Conservation (phyloP, 2,888 invertebrate genomes). For the Brachynemurus nebulosus region DNA sequence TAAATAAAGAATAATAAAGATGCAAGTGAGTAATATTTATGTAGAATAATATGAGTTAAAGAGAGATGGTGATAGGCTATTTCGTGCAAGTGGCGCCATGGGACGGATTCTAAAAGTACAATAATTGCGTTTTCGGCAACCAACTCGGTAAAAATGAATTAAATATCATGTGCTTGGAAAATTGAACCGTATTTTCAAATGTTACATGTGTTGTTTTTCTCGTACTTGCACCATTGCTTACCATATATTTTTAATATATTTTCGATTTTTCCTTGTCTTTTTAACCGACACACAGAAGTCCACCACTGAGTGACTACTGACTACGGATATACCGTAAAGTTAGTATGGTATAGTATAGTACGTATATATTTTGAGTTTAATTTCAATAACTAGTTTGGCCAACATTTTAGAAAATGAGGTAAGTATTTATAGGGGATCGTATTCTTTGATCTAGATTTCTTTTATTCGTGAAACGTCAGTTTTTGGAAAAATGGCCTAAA, state of each 20-base stretch:
- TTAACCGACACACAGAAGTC: no score
- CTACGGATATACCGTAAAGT: no score
- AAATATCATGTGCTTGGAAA: slow-evolving; percentile 12
- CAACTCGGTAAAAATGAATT: slow-evolving; percentile 15
- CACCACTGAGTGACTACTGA: no score
- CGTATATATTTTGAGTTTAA: no score
- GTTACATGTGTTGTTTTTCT: slow-evolving; percentile 7
- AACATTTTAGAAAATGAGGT: neutral
- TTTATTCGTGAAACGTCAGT: neutral
- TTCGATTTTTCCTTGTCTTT: slow-evolving; percentile 7
- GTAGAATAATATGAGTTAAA: neutral
- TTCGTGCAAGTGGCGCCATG: slow-evolving; percentile 48
- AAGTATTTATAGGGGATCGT: neutral
- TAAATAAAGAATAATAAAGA: slow-evolving; percentile 10
- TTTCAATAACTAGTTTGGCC: neutral
- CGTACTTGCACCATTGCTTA: neutral
- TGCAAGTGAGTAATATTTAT: neutral
- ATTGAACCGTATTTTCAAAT: slow-evolving; percentile 7
- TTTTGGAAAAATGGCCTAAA: neutral
- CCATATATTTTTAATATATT: slow-evolving; percentile 7
- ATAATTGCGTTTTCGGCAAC: slow-evolving; percentile 31
- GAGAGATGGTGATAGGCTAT: slow-evolving; percentile 32
- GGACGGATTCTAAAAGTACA: slow-evolving; percentile 34
- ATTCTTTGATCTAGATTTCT: neutral
- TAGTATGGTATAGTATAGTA: neutral